These are phyloP conservation scores for Dromiciops gliroides DNA, from an alignment of 2,113 vertebrate genomes.

Conservation along the genomic window DNA sequence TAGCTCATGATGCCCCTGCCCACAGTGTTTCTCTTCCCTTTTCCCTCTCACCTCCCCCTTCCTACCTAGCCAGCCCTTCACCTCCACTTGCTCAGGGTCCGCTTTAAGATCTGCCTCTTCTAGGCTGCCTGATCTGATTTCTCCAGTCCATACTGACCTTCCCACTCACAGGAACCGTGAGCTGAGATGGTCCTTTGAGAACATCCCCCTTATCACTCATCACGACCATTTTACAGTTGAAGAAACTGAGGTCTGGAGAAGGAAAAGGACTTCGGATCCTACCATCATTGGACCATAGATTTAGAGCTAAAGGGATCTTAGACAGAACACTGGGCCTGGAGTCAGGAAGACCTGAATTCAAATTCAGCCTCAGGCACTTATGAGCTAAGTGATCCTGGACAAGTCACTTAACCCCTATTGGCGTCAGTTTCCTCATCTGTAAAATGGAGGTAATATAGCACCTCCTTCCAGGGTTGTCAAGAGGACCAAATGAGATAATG, in stretches of 20 bases:
- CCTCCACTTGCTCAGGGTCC: not conserved
- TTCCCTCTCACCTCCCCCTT: not conserved
- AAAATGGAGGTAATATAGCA: not conserved
- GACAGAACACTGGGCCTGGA: too few species aligned
- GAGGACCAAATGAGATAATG: not conserved
- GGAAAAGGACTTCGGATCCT: not conserved
- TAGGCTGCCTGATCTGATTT: too few species aligned
- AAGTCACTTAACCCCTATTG: not conserved
- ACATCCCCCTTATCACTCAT: not conserved
- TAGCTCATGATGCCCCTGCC: not conserved
- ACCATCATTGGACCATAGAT: not conserved
- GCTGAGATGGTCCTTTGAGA: too few species aligned
- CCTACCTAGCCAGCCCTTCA: not conserved
- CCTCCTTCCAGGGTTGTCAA: not conserved
- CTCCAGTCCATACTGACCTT: not conserved
- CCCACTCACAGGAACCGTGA: too few species aligned
- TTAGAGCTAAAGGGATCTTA: not conserved
- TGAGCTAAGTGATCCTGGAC: not conserved
- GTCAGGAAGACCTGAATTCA: not conserved
- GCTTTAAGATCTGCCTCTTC: not conserved
- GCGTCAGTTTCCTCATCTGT: not conserved
- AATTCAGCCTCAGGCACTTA: not conserved
- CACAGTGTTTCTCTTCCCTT: not conserved
- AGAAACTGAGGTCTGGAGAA: not conserved
- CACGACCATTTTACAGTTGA: not conserved